Evolutionary conservation across 2,113 vertebrate species (phyloP), one percentile per base, ranked within the genome.

Genomic region (Erinaceus europaeus): DNA sequence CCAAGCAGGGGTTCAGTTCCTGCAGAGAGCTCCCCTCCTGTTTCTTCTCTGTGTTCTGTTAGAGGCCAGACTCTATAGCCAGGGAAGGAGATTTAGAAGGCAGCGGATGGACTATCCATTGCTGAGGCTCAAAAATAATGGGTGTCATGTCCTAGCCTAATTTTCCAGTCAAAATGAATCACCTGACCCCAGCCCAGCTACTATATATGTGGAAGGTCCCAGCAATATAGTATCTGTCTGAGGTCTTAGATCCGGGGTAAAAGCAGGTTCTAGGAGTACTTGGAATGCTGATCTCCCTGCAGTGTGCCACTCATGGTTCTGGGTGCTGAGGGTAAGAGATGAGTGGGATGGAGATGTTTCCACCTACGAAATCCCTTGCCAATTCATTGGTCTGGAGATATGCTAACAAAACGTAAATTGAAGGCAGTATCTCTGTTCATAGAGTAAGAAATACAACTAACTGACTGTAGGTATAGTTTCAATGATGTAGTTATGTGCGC

Each of bases 251-350:
- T 38, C 29, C 34, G 65, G 40, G 88, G n/a, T n/a, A n/a, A n/a
- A 76, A 38, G 3, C 21, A 42, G 14, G 13, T 27, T 27, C 53
- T 27, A 32, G 15, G 36, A 68, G 48, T 8, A 11, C 29, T 38
- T 4, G 14, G n/a, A 73, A 29, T 61, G 42, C 32, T 20, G 64
- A 36, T 6, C 2, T 4, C 21, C 50, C n/a, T 55, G 21, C 10
- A 12, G 2, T 4, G 36, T 27, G 17, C 3, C 4, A 0, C 27
- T 2, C 1, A 2, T 9, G 44, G 75, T 40, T 20, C 2, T 48
- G 44, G 4, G 10, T 67, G n/a, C n/a, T n/a, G 2, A 77, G 34
- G 11, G 38, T 23, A 82, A 52, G 25, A 55, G 65, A 46, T 59
- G 50, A 64, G 67, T 17, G 38, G 29, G 20, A 42, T 32, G 8